phyloP scores from a whole-genome alignment of 2,888 invertebrate species.

The Zelleria hepariella region DNA sequence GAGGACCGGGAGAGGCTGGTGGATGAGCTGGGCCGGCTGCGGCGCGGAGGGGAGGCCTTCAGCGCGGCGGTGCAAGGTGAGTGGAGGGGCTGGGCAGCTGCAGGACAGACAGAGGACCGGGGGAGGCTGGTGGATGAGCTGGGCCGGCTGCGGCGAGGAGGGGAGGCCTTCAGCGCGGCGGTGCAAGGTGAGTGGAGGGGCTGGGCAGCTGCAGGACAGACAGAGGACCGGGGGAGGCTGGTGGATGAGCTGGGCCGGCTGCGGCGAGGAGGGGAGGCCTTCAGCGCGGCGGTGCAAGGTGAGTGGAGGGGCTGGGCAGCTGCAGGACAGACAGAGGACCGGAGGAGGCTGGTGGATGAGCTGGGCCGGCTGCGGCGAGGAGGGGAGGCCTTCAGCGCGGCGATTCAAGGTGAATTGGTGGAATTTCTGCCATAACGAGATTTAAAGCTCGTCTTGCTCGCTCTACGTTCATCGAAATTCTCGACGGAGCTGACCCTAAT shows the following conservation, averaged over 20 bases:
- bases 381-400: background rate
- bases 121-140: slow-evolving; percentile 34
- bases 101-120: slow-evolving; percentile 28
- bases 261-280: slow-evolving; percentile 1
- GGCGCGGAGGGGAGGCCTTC: background rate
- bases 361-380: slow-evolving; percentile 19
- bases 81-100: slow-evolving; percentile 52
- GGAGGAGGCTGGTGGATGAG: slow-evolving; percentile 30
- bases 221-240: slow-evolving; percentile 27
- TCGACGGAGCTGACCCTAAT: too few species aligned
- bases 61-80: background rate
- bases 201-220: slow-evolving; percentile 43
- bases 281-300: background rate
- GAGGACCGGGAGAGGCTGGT: slow-evolving; percentile 31
- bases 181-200: slow-evolving; percentile 33
- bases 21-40: slow-evolving; percentile 24
- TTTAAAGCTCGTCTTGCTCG: too few species aligned
- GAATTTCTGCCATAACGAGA: too few species aligned
- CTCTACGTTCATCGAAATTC: too few species aligned
- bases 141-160: slow-evolving; percentile 11
- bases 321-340: slow-evolving; percentile 30
- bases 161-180: background rate
- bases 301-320: slow-evolving; percentile 53
- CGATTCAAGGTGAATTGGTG: background rate
- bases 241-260: slow-evolving; percentile 28